These are phyloP conservation scores for Toxostoma redivivum DNA, from an alignment of 2,113 vertebrate species.

Conservation along the genomic window DNA sequence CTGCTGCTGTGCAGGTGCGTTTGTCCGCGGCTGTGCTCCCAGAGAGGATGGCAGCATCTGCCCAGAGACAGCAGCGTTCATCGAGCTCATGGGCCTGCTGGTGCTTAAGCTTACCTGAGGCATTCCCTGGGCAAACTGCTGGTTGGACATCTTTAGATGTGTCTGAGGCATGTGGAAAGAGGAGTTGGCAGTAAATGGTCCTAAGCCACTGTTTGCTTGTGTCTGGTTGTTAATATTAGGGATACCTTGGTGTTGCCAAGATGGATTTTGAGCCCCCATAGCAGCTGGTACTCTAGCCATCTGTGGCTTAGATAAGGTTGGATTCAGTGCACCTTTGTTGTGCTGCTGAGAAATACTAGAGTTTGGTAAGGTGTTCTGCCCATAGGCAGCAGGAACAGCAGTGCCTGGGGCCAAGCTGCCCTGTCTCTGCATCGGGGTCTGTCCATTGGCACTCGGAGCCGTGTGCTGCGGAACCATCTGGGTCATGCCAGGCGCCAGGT, in stretches of 20 bases:
- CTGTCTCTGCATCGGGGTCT: constrained; percentile 79
- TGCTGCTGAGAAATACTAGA: constrained; percentile 78
- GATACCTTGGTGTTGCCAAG: constrained; percentile 86
- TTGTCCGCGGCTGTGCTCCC: constrained; percentile 74
- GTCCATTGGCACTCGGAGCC: constrained; percentile 68
- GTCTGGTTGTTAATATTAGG: constrained; percentile 80
- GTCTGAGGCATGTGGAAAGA: constrained; percentile 88
- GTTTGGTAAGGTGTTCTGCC: constrained; percentile 82
- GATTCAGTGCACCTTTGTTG: constrained; percentile 78
- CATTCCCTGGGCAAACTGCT: constrained; percentile 77
- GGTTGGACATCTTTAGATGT: constrained; percentile 83
- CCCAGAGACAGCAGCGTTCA: constrained; percentile 75
- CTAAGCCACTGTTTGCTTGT: constrained; percentile 70
- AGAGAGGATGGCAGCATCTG: constrained; percentile 82
- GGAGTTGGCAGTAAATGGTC: constrained; percentile 77
- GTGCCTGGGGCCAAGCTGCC: constrained; percentile 64
- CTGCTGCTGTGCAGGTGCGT: constrained; percentile 74
- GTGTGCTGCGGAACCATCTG: constrained; percentile 75
- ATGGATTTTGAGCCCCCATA: constrained; percentile 74
- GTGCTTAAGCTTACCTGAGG: constrained; percentile 74
- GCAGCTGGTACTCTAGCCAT: constrained; percentile 76
- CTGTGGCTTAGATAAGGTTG: constrained; percentile 84
- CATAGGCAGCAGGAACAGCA: constrained; percentile 75
- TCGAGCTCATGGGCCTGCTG: constrained; percentile 77
- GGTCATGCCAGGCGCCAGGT: constrained; percentile 74